Conservation (phyloP, 2,113 vertebrate genomes). For the Malurus cyaneus region DNA sequence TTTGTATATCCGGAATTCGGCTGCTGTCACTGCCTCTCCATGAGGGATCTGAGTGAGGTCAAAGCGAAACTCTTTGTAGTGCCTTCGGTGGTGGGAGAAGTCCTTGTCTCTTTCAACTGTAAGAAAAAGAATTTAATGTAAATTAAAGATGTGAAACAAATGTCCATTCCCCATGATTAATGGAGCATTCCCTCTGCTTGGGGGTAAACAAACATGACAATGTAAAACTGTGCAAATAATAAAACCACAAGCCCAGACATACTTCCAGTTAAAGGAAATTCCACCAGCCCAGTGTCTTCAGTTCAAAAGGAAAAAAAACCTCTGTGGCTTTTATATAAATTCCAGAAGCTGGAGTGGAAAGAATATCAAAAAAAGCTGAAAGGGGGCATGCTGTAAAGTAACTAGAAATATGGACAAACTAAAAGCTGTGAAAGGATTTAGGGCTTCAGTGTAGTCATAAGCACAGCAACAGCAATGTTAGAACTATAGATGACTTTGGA, state of each 20-base stretch:
- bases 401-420: slow-evolving; percentile 45
- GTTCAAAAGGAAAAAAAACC: slow-evolving; percentile 63
- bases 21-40: slow-evolving; percentile 93
- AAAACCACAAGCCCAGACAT: slow-evolving; percentile 64
- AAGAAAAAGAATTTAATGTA: slow-evolving; percentile 33
- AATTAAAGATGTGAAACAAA: slow-evolving; percentile 32
- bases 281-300: slow-evolving; percentile 51
- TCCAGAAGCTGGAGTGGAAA: slow-evolving; percentile 64
- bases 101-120: slow-evolving; percentile 97
- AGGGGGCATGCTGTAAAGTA: slow-evolving; percentile 37
- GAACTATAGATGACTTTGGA: background rate
- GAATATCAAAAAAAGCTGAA: slow-evolving; percentile 47
- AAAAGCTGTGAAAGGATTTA: slow-evolving; percentile 45
- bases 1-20: slow-evolving; percentile 97
- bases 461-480: background rate
- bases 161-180: slow-evolving; percentile 44
- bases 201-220: slow-evolving; percentile 64
- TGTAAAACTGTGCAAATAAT: slow-evolving; percentile 66
- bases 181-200: slow-evolving; percentile 35
- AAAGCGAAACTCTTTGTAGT: slow-evolving; percentile 98
- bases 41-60: slow-evolving; percentile 97
- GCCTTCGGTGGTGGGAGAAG: slow-evolving; percentile 94
- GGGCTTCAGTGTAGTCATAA: background rate
- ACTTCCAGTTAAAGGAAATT: slow-evolving; percentile 75
- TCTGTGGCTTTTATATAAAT: slow-evolving; percentile 64